A percentile compares a stretch with the other conserved stretches of the same genome.
phyloP scores from a whole-genome alignment of 2,888 invertebrate genomes.

The Eucera pruinosa region DNA sequence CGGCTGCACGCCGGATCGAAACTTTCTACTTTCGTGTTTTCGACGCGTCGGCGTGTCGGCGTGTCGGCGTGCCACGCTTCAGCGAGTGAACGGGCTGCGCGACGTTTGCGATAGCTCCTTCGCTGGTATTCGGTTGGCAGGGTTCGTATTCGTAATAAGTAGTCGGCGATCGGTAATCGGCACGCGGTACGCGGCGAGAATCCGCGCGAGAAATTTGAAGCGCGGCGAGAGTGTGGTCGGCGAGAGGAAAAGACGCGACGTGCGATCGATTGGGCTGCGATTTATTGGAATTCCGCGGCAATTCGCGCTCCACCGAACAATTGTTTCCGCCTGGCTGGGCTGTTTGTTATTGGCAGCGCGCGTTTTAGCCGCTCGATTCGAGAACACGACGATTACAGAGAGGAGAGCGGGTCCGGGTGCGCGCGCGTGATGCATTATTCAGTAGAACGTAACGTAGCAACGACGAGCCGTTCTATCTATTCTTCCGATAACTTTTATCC shows the following conservation, averaged over 20 bases:
- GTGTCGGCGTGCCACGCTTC: background rate
- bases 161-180: too few species aligned
- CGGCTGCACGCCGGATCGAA: background rate
- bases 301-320: conserved; percentile 17
- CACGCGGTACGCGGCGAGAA: too few species aligned
- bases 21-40: conserved; percentile 48
- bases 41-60: background rate
- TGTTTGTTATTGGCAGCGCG: conserved; percentile 29
- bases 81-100: background rate
- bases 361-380: conserved; percentile 4
- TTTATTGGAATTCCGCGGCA: conserved; percentile 24
- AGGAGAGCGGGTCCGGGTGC: conserved; percentile 7
- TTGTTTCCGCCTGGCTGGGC: conserved; percentile 42
- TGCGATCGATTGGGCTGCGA: background rate
- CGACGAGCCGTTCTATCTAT: background rate
- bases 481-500: background rate
- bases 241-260: background rate
- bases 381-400: conserved; percentile 33
- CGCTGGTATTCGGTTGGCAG: background rate
- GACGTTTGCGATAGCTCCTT: background rate
- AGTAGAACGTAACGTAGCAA: conserved; percentile 7
- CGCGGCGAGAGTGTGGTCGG: background rate
- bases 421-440: conserved; percentile 47
- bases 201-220: too few species aligned
- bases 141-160: background rate